Conservation (phyloP, 2,888 invertebrate species). For the Melieria picta region DNA sequence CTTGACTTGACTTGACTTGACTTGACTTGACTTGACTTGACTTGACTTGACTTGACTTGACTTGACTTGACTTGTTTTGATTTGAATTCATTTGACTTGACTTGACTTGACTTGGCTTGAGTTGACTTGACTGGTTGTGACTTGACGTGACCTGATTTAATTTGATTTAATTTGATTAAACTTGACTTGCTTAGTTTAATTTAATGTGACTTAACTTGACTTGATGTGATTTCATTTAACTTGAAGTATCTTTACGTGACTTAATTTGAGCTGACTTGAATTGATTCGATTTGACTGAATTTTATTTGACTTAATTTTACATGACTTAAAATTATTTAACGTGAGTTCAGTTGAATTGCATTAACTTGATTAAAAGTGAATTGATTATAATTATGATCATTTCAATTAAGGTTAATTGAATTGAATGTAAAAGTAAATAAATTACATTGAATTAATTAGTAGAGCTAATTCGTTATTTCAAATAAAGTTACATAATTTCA, state of each 20-base stretch:
- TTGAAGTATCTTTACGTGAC: neutral
- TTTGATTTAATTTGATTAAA: neutral
- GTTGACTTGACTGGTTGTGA: neutral
- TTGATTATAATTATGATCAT: no score
- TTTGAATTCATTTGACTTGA: neutral
- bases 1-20: neutral
- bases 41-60: neutral
- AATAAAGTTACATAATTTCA: no score
- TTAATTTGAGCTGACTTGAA: neutral
- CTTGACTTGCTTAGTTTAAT: neutral
- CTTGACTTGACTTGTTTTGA: neutral
- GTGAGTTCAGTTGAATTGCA: no score
- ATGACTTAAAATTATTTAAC: neutral
- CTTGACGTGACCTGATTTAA: neutral
- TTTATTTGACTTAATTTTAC: no score
- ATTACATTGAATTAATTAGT: no score
- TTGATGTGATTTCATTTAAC: neutral
- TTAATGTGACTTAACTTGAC: neutral
- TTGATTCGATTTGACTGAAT: neutral
- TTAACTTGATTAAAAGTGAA: no score
- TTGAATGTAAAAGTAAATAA: no score
- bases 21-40: neutral
- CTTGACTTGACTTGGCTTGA: neutral
- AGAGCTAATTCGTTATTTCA: no score
- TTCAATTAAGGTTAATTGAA: no score